Percentiles rank a stretch among this genome's conserved stretches.
Evolutionary conservation across 2,113 vertebrate species (phyloP).

Genomic region (Irena cyanogastra): DNA sequence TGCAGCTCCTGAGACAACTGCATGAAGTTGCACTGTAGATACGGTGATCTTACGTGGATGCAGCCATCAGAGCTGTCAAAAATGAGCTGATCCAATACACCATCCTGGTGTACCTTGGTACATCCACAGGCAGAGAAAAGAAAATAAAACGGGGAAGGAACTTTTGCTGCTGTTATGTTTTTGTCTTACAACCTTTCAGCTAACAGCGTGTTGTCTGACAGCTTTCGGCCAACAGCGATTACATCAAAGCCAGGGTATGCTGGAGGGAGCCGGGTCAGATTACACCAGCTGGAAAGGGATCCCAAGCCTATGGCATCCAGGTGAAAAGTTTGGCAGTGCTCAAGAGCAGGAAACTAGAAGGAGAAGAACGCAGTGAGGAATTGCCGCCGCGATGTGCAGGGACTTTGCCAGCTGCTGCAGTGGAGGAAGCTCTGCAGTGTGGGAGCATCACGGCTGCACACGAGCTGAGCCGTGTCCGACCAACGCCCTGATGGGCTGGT

Average conservation of each 20-base stretch:
- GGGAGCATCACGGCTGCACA: fast-evolving
- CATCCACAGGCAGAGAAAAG: not conserved
- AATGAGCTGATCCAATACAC: not conserved
- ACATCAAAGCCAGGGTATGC: not conserved
- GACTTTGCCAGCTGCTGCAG: fast-evolving
- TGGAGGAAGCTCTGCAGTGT: not conserved
- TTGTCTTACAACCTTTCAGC: not conserved
- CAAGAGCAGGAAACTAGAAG: not conserved
- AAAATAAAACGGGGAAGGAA: not conserved
- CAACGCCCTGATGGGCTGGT: fast-evolving
- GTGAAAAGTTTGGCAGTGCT: not conserved
- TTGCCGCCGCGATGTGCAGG: fast-evolving
- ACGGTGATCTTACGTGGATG: fast-evolving
- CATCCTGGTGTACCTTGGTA: not conserved
- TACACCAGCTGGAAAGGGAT: not conserved
- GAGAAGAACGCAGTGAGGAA: not conserved
- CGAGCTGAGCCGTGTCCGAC: fast-evolving
- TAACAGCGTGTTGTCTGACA: too few relatives aligned
- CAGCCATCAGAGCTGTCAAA: not conserved
- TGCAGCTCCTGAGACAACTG: not conserved
- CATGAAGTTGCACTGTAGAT: not conserved
- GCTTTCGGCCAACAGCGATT: not conserved
- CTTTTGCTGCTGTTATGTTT: not conserved
- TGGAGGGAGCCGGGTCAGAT: not conserved
- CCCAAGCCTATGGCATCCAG: not conserved